Conservation (phyloP, 2,888 invertebrate genomes). For the Chalcis sispes region DNA sequence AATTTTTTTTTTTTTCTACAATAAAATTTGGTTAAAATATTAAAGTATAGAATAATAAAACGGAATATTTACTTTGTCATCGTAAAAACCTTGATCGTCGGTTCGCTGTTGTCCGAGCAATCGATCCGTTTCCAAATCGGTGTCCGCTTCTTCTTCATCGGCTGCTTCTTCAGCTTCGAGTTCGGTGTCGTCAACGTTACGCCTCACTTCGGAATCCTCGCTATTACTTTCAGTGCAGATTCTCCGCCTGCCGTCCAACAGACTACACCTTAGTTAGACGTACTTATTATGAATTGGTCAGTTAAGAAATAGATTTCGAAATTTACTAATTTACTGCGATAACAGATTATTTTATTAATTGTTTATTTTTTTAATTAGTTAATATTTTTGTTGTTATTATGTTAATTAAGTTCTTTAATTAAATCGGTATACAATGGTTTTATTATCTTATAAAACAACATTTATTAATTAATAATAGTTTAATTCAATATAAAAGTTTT, state of each 20-base stretch:
- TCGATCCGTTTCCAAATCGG: slow-evolving; percentile 98
- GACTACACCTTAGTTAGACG: slow-evolving; percentile 75
- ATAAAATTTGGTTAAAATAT: not conserved
- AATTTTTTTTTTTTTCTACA: not conserved
- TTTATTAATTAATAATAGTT: not conserved
- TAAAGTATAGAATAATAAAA: not conserved
- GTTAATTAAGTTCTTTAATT: too few species aligned
- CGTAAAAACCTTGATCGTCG: slow-evolving; percentile 95
- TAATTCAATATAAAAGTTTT: not conserved
- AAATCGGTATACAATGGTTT: too few species aligned
- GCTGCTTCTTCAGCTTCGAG: slow-evolving; percentile 72
- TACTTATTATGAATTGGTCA: slow-evolving; percentile 61
- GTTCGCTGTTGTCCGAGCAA: slow-evolving; percentile 95
- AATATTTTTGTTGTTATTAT: too few species aligned
- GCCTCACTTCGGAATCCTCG: slow-evolving; percentile 72
- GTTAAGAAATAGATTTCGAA: not conserved
- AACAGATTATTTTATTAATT: too few species aligned
- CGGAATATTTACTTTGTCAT: slow-evolving; percentile 83
- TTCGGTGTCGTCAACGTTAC: slow-evolving; percentile 71
- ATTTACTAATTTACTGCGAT: too few species aligned
- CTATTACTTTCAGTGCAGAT: slow-evolving; percentile 73
- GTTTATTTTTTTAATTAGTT: too few species aligned
- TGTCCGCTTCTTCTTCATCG: slow-evolving; percentile 89
- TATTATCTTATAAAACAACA: too few species aligned
- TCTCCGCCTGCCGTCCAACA: slow-evolving; percentile 74